Evolutionary conservation across 2,888 invertebrate genomes (phyloP).

Genomic region (Pyrrhia umbra): DNA sequence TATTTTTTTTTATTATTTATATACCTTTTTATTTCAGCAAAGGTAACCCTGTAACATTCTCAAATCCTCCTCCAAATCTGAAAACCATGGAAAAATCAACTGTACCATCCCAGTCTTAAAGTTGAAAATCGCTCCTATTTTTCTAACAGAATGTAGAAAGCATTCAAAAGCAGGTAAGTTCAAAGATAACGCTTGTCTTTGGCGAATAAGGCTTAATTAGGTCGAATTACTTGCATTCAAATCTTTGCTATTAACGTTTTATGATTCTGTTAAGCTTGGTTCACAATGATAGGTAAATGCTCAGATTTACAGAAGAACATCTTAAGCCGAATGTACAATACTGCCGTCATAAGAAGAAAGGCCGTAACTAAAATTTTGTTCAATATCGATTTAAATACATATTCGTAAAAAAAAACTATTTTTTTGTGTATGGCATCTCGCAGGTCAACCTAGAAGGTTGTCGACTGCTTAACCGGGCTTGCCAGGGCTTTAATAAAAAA

Average conservation of each 20-base stretch:
- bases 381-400: too few relatives aligned
- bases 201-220: conserved; percentile 82
- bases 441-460: too few relatives aligned
- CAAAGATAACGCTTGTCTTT: conserved; percentile 86
- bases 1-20: too few relatives aligned
- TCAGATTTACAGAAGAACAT: too few relatives aligned
- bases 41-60: conserved; percentile 58
- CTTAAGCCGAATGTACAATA: too few relatives aligned
- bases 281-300: conserved; percentile 53
- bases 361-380: too few relatives aligned
- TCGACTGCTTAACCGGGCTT: too few relatives aligned
- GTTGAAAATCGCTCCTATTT: conserved; percentile 43
- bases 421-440: too few relatives aligned
- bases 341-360: too few relatives aligned
- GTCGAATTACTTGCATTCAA: conserved; percentile 76
- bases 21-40: conserved; percentile 1
- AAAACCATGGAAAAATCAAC: conserved; percentile 45
- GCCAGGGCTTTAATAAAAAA: too few relatives aligned
- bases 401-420: too few relatives aligned
- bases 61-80: conserved; percentile 68
- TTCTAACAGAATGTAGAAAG: conserved; percentile 71
- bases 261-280: conserved; percentile 41
- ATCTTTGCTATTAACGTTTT: conserved; percentile 63
- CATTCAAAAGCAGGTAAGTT: conserved; percentile 82
- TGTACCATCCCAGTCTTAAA: conserved; percentile 31